Evolutionary conservation across 2,888 invertebrate species (phyloP).

Genomic region (Eilema sororculum): DNA sequence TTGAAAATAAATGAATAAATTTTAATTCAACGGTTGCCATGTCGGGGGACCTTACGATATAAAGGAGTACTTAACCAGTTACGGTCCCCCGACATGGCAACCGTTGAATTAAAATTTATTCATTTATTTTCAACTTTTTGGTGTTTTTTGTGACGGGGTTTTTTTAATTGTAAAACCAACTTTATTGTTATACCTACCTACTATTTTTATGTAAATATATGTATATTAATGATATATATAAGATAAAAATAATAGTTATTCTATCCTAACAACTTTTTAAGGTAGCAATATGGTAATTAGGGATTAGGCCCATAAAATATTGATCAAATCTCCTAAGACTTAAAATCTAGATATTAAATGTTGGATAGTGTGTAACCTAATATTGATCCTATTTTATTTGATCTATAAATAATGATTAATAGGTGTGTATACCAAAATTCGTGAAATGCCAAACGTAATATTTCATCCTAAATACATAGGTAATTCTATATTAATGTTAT

Average conservation of each 20-base stretch:
- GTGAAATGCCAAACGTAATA: conserved; percentile 28
- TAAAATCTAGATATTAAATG: conserved; percentile 39
- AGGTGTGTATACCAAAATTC: conserved; percentile 34
- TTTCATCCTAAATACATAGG: conserved; percentile 30
- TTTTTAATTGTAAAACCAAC: not conserved
- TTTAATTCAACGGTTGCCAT: too few relatives aligned
- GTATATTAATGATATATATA: not conserved
- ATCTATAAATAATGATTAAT: conserved; percentile 38
- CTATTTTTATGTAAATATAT: not conserved
- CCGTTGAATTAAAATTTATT: too few relatives aligned
- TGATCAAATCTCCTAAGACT: conserved; percentile 26
- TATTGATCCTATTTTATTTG: conserved; percentile 33
- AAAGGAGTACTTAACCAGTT: too few relatives aligned
- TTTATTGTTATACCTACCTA: conserved; percentile 1
- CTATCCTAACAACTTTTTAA: not conserved
- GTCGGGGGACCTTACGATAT: too few relatives aligned
- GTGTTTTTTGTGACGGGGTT: too few relatives aligned
- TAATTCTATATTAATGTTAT: too few relatives aligned
- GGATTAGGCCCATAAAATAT: conserved; percentile 32
- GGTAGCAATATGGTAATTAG: conserved; percentile 9
- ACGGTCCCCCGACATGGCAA: too few relatives aligned
- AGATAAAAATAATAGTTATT: not conserved
- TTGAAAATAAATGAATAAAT: too few relatives aligned
- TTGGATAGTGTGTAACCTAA: conserved; percentile 27
- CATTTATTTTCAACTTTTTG: too few relatives aligned